A percentile compares a stretch with the other conserved stretches of the same genome.
These are phyloP conservation scores for Petromus typicus DNA, from an alignment of 2,113 vertebrate genomes.

Conservation along the genomic window DNA sequence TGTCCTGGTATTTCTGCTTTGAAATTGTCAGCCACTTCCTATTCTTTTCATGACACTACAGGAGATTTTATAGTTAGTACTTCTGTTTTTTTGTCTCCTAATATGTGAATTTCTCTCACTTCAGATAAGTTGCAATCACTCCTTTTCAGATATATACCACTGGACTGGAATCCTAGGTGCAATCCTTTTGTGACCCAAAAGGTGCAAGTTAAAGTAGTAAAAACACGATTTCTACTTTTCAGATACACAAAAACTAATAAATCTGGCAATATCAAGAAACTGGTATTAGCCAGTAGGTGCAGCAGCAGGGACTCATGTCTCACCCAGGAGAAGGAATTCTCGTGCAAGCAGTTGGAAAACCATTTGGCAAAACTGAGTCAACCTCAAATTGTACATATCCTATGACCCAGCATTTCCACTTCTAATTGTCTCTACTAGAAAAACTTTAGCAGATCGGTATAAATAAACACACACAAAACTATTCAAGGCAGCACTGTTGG, in stretches of 20 bases:
- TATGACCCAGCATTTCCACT: background rate
- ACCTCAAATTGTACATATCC: background rate
- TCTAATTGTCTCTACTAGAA: background rate
- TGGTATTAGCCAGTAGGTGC: background rate
- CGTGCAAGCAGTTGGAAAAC: background rate
- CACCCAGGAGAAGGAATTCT: background rate
- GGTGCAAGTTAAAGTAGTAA: background rate
- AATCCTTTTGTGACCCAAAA: background rate
- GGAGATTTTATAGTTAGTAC: background rate
- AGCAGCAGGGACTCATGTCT: background rate
- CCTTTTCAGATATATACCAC: background rate
- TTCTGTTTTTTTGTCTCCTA: slow-evolving; percentile 15
- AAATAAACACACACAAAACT: background rate
- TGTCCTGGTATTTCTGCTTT: slow-evolving; percentile 41
- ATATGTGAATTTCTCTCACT: background rate
- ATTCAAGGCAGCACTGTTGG: background rate
- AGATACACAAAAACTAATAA: background rate
- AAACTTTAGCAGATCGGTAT: background rate
- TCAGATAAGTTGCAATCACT: background rate
- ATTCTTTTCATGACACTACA: background rate
- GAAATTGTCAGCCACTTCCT: background rate
- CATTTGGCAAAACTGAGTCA: background rate
- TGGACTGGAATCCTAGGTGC: background rate
- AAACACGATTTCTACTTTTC: background rate
- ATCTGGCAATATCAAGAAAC: background rate